Conservation (phyloP, 2,797 vertebrate genomes). For the Lemur catta region DNA sequence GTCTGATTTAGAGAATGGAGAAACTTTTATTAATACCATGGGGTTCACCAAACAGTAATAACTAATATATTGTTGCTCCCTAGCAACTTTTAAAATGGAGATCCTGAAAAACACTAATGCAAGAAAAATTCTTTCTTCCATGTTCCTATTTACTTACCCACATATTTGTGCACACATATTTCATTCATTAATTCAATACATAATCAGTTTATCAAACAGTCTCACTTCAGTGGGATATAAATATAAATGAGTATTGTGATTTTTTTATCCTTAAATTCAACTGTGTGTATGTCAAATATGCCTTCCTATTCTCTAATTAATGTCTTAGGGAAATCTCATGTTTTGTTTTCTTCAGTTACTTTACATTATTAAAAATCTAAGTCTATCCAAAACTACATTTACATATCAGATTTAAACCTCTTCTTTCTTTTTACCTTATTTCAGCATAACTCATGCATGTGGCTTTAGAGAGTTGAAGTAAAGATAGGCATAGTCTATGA, state of each 20-base stretch:
- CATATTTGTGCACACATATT: neutral
- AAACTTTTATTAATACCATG: neutral
- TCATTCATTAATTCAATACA: neutral
- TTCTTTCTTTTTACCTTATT: neutral
- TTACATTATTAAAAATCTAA: neutral
- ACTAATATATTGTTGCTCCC: neutral
- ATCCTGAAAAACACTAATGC: neutral
- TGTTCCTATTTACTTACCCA: neutral
- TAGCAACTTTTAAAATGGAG: neutral
- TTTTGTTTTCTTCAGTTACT: neutral
- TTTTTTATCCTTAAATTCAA: conserved; percentile 14
- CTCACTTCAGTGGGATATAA: neutral
- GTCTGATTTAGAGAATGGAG: neutral
- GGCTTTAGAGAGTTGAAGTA: neutral
- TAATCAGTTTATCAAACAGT: neutral
- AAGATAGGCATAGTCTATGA: neutral
- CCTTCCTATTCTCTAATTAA: neutral
- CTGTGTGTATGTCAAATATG: neutral
- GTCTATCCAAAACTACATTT: neutral
- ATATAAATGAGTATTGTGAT: neutral
- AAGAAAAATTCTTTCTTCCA: neutral
- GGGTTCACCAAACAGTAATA: neutral
- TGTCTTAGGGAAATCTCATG: neutral
- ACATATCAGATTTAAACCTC: neutral
- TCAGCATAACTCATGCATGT: too few relatives aligned